Base-by-base conservation (phyloP, 2,888 invertebrate genomes). In the Xylota sylvarum region DNA sequence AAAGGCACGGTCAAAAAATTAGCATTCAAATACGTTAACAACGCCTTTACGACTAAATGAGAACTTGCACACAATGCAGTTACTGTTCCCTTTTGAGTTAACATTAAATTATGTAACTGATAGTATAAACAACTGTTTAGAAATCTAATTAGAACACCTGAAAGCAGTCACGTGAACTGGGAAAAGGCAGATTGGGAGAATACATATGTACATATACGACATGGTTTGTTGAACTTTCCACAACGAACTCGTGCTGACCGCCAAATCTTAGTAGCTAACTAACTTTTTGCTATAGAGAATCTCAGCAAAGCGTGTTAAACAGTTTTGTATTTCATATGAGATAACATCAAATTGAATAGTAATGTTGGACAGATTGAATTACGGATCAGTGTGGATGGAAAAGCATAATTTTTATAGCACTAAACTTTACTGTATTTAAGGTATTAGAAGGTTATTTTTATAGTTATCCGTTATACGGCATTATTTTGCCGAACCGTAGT, bases 121-220 rank as follows among this genome's bases (percentile, higher is more conserved):
- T 43, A 43, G 14, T 5, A 6, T 43, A 43, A 14, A 43, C 43
- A 43, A 43, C 14, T 43, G 43, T 43, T 43, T 43, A 14, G 14
- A 43, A 43, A 43, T n/a, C 43, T 43, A 43, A 43, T 43, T 43
- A 43, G 43, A 43, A 6, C 43, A 43, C 43, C 43, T 43, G 14
- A 43, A 43, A 12, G 43, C 43, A 43, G 43, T 43, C 43, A 43
- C 14, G 43, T 43, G 43, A 4, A 14, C 14, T 3, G 4, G 43
- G 37, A 37, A 14, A 43, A 43, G 43, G 5, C 14, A 14, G 43
- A 14, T 14, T 43, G 43, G 43, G 43, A 5, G 14, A 43, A 14
- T 43, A 23, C 23, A 23, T 23, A 23, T 3, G 3, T 23, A 23
- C 23, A 23, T 23, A 23, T 3, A 43, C 43, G 43, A 43, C 43